Evolutionary conservation across 2,888 invertebrate species (phyloP), one percentile per base, ranked within the genome.

Genomic region (Panzeria rudis): DNA sequence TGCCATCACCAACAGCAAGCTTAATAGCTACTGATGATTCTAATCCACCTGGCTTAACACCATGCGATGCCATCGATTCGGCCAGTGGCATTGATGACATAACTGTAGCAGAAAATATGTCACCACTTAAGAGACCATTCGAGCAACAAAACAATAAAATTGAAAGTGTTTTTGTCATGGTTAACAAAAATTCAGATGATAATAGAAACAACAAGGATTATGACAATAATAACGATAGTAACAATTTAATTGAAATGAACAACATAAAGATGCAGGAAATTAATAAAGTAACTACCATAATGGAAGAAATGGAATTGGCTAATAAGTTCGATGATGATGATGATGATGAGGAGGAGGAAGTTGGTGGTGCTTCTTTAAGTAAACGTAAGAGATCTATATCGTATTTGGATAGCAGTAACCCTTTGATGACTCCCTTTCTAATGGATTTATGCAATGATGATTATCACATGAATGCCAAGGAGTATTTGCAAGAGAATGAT

Each of bases 391-490:
- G 88, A 0, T 90, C 91, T 6, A 89, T 90, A 62, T 89, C 90
- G 0, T 91, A 87, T 68, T 86, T 91, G 87, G 91, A 91, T 77
- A 90, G 88, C 87, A 90, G 88, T 76, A 91, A 91, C 87, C 91
- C 91, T 0, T 83, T 91, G 84, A 87, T 91, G 86, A 82, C 85
- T 17, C 89, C 91, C 15, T 89, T 89, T 68, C 87, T 91, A 83
- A 90, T 90, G 89, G 92, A 92, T 23, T 87, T 92, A 52, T 91
- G 91, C 88, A 90, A 90, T 79, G 90, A 91, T 75, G 91, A 92
- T 80, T 92, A 92, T 87, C 89, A 89, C 66, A 91, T 92, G 90
- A 89, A 84, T 80, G 88, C 88, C 52, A 88, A 86, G 20, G 88
- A 87, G 47, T 88, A 89, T 86, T 64, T 90, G 23, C 88, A 86